Evolutionary conservation across 2,888 invertebrate species (phyloP).

Genomic region (Tromatobia lineatoria): DNA sequence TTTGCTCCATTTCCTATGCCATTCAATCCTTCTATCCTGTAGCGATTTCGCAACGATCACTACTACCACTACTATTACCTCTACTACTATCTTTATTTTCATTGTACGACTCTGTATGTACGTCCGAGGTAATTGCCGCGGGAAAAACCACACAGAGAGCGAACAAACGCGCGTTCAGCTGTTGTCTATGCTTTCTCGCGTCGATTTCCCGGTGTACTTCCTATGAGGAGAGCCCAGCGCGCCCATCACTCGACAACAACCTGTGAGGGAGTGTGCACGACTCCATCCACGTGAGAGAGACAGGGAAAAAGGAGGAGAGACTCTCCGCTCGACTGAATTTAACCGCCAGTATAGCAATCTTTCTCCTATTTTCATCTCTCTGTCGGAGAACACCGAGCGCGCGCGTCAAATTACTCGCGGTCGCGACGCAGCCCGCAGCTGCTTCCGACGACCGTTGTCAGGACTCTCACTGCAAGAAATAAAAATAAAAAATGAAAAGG

Average conservation of each 20-base stretch:
- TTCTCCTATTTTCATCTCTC: conserved; percentile 39
- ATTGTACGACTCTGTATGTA: conserved; percentile 30
- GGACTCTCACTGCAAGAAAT: not conserved
- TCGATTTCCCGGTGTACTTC: conserved; percentile 24
- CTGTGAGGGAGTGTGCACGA: conserved; percentile 14
- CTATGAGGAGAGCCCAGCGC: not conserved
- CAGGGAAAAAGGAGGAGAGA: not conserved
- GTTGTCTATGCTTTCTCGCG: conserved; percentile 33
- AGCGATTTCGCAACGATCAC: conserved; percentile 45
- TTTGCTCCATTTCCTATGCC: conserved; percentile 57
- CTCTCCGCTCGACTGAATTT: conserved; percentile 32
- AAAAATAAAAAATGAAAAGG: conserved; percentile 6
- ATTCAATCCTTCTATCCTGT: conserved; percentile 40
- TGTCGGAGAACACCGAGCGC: not conserved
- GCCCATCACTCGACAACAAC: conserved; percentile 11
- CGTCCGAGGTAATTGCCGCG: conserved; percentile 57
- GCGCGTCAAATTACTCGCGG: conserved; percentile 54
- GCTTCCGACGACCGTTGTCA: conserved; percentile 17
- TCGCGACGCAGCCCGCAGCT: conserved; percentile 42
- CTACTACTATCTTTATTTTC: conserved; percentile 34
- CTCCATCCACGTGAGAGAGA: not conserved
- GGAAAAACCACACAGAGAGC: conserved; percentile 45
- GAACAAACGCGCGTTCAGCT: conserved; percentile 16
- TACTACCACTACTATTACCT: conserved; percentile 21
- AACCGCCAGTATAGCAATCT: conserved; percentile 27